Evolutionary conservation across 1,140 invertebrate species (phyloP).

Genomic region (Macrotrachela quadricornifera): DNA sequence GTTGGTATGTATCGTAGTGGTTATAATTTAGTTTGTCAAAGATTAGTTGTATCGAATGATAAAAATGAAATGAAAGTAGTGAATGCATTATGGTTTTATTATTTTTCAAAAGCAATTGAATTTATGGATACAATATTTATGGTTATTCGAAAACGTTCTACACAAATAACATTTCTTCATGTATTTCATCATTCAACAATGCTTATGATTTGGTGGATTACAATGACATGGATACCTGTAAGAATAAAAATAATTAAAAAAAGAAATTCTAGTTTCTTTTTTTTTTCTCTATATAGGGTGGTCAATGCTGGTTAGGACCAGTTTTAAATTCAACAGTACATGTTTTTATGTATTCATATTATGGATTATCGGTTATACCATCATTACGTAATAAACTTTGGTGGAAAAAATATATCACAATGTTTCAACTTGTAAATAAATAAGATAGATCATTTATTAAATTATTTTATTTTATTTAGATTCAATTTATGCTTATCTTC

Average conservation of each 20-base stretch:
- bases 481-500: slow-evolving; percentile 5
- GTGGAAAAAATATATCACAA: slow-evolving; percentile 31
- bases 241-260: slow-evolving; percentile 5
- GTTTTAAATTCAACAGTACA: slow-evolving; percentile 51
- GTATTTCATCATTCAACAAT: slow-evolving; percentile 41
- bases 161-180: slow-evolving; percentile 51
- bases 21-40: too few species aligned
- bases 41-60: background rate
- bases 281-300: background rate
- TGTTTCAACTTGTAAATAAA: slow-evolving; percentile 17
- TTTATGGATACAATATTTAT: slow-evolving; percentile 13
- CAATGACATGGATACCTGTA: slow-evolving; percentile 15
- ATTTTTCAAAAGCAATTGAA: slow-evolving; percentile 14
- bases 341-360: slow-evolving; percentile 56
- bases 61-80: background rate
- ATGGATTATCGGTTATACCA: slow-evolving; percentile 39
- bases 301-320: slow-evolving; percentile 16
- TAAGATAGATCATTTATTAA: too few species aligned
- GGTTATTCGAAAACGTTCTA: slow-evolving; percentile 47
- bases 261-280: too few species aligned
- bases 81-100: slow-evolving; percentile 13
- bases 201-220: slow-evolving; percentile 19
- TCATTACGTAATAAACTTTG: slow-evolving; percentile 26
- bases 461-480: too few species aligned
- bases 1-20: too few species aligned